Percentiles rank a stretch among this genome's conserved stretches.
phyloP scores from a whole-genome alignment of 2,797 vertebrate species.

The Malurus leucopterus region DNA sequence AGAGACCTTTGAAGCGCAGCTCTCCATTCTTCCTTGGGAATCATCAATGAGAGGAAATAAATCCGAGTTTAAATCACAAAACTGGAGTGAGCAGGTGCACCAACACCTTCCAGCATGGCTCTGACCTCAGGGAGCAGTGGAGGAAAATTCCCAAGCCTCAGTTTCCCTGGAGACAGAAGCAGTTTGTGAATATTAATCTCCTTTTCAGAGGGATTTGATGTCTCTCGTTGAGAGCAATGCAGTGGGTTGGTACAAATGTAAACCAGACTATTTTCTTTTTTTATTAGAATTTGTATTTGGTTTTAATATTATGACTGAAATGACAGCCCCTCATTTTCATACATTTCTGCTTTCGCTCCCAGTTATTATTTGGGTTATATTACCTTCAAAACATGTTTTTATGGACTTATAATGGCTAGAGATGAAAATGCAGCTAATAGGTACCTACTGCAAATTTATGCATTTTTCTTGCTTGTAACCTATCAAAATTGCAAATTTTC shows the following conservation, averaged over 20 bases:
- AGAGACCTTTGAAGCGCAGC: not conserved
- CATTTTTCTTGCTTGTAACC: not conserved
- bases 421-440: not conserved
- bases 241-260: not conserved
- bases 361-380: not conserved
- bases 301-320: not conserved
- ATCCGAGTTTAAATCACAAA: not conserved
- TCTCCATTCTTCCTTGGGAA: not conserved
- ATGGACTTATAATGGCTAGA: not conserved
- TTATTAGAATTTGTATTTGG: not conserved
- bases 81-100: rapidly evolving
- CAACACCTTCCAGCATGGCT: rapidly evolving
- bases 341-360: not conserved
- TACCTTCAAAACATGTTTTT: not conserved
- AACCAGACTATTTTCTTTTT: not conserved
- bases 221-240: rapidly evolving
- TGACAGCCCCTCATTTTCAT: not conserved
- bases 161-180: not conserved
- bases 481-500: not conserved
- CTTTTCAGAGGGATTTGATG: not conserved
- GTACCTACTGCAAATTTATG: not conserved
- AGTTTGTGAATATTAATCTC: not conserved
- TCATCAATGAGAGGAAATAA: not conserved
- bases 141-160: not conserved
- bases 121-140: rapidly evolving